Evolutionary conservation across 2,888 invertebrate species (phyloP), one percentile per base, ranked within the genome.

Genomic region (Euplagia quadripunctaria): DNA sequence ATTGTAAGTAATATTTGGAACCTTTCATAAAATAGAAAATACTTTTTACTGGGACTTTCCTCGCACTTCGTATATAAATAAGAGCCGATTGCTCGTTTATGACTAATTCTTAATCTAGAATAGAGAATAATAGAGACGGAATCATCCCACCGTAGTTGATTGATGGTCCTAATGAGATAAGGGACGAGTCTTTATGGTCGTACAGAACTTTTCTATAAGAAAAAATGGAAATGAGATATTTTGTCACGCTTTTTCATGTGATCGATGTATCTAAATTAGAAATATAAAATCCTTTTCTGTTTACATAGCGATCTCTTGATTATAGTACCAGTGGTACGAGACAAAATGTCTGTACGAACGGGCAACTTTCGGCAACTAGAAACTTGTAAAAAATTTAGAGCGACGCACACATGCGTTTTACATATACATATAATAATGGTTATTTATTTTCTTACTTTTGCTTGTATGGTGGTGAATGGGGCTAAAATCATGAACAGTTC

Each of bases 91-190:
- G 31, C 31, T 68, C 52, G 43, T 17, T 64, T 31, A 68, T 52
- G 64, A n/a, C 64, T 31, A 31, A 31, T n/a, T 46, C 43, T 64
- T 17, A 52, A 14, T 31, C 31, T 42, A 52, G 68, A 17, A 68
- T n/a, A 43, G 41, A 41, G 20, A 64, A 68, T 64, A 70, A 52
- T 55, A 64, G 20, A 61, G 14, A 52, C 11, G 55, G 52, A 64
- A 43, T 58, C 55, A 49, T 72, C n/a, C 64, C 42, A 55, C 58
- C n/a, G 46, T 31, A 73, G 42, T 69, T 73, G 65, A 73, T 73
- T 73, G 73, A 69, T 49, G 42, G 49, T 52, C 55, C 31, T 69
- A 69, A 65, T 69, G 69, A 69, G 65, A 61, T 68, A 42, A 49
- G 58, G 20, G 12, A 31, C 64, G 41, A 46, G 17, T 46, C n/a